Base-by-base conservation (phyloP, 2,888 invertebrate genomes). In the Eilema depressum region DNA sequence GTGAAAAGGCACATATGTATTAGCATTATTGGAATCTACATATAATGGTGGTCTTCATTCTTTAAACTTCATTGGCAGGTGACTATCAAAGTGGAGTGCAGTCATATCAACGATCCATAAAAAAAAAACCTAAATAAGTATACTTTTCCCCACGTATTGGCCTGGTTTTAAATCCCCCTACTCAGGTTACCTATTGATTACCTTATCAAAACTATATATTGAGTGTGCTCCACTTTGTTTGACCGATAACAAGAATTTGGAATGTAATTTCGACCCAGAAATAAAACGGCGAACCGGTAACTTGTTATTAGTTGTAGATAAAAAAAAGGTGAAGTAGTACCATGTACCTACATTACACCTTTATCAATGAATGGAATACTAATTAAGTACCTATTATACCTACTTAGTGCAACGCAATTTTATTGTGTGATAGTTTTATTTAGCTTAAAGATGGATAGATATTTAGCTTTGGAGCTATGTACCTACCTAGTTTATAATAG, bases 171-270 rank as follows among this genome's bases (percentile, higher is more conserved):
- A 63, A 68, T 71, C 41, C 60, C 67, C 63, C 59, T 26, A 66
- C 53, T 66, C 73, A 74, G 71, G 68, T 75, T 69, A 68, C 73
- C 71, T 77, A 85, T 81, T 77, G 80, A 85, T 80, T 77, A 62
- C 59, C 63, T 68, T 80, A 75, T 76, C 82, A 77, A 60, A 69
- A 23, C 66, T 57, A n/a, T 68, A 1, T 11, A 63, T 61, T 69
- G 75, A 72, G 68, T 77, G 75, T 68, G 84, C 66, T 75, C 81
- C 68, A 81, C 71, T 83, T 85, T 74, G 61, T 67, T 70, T 78
- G 78, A 47, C 77, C 76, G 85, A 86, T 86, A 84, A 83, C 75
- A 70, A 65, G 71, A 63, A 69, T 79, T 73, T 41, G 70, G 61
- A 64, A 75, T 67, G 61, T 69, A 68, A 70, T 75, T 74, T 70